Evolutionary conservation across 2,113 vertebrate genomes (phyloP).

Genomic region (Gasterosteus nipponicus): DNA sequence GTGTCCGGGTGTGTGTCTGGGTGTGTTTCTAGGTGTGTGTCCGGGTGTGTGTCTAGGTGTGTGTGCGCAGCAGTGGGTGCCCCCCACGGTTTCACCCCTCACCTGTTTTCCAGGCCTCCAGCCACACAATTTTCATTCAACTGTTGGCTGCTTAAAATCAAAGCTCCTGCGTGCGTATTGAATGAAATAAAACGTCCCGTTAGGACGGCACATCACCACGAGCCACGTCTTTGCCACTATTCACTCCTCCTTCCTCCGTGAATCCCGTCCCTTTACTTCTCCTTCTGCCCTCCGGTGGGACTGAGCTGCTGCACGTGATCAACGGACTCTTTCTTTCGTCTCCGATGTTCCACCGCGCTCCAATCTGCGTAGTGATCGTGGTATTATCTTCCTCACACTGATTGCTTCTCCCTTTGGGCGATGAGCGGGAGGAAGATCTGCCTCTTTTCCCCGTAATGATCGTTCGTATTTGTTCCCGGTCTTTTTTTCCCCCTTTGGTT

Average conservation of each 20-base stretch:
- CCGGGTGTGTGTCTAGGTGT: slow-evolving; percentile 10
- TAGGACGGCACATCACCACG: too few species aligned
- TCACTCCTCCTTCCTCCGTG: slow-evolving; percentile 4
- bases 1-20: too few species aligned
- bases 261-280: slow-evolving; percentile 21
- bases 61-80: slow-evolving; percentile 43
- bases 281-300: slow-evolving; percentile 16
- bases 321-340: slow-evolving; percentile 18
- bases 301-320: slow-evolving; percentile 10
- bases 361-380: slow-evolving; percentile 44
- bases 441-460: slow-evolving; percentile 54
- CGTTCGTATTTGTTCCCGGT: slow-evolving; percentile 55
- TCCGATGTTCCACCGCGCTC: neutral
- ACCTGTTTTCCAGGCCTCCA: slow-evolving; percentile 47
- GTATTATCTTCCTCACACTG: slow-evolving; percentile 54
- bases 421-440: slow-evolving; percentile 11
- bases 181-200: too few species aligned
- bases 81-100: slow-evolving; percentile 38
- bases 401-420: slow-evolving; percentile 20
- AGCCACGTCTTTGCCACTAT: neutral
- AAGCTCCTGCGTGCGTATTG: slow-evolving; percentile 2
- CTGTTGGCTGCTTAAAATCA: slow-evolving; percentile 47
- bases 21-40: too few species aligned
- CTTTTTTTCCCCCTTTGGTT: slow-evolving; percentile 3
- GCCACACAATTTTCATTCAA: slow-evolving; percentile 34